A percentile compares a stretch with the other conserved stretches of the same genome.
These are phyloP conservation scores for Cacatua alba DNA, from an alignment of 2,113 vertebrate species.

Conservation along the genomic window DNA sequence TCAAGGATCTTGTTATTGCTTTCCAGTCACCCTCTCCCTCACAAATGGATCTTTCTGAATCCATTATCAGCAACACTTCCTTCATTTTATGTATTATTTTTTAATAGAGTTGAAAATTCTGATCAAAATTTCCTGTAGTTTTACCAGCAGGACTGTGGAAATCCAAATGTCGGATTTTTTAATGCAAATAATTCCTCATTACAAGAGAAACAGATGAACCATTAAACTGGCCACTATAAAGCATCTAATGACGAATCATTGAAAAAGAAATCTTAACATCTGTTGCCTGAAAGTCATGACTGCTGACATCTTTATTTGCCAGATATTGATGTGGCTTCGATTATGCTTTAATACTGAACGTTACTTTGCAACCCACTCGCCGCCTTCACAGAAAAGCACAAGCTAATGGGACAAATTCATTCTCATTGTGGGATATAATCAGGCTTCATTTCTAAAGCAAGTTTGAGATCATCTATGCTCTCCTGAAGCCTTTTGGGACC, in stretches of 20 bases:
- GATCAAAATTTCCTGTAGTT: background rate
- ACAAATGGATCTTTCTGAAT: constrained; percentile 42
- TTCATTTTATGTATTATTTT: background rate
- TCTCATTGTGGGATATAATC: background rate
- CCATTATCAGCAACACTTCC: constrained; percentile 12
- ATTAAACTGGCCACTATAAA: background rate
- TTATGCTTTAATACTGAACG: background rate
- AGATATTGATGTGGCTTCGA: background rate
- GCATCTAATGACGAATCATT: background rate
- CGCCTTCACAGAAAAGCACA: background rate
- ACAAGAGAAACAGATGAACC: background rate
- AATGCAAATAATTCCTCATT: background rate
- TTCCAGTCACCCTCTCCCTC: background rate
- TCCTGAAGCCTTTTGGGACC: background rate
- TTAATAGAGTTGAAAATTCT: background rate
- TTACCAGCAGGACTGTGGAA: background rate
- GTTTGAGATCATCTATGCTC: background rate
- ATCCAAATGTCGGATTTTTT: background rate
- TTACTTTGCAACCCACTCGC: background rate
- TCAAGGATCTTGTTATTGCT: constrained; percentile 29
- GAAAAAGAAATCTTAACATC: background rate
- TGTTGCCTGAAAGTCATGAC: background rate
- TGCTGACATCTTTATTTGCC: background rate
- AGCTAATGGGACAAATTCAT: background rate
- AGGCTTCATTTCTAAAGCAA: background rate